A percentile compares a stretch with the other conserved stretches of the same genome.
These are phyloP conservation scores for Physocephala rufipes DNA, from an alignment of 2,888 invertebrate genomes.

Conservation along the genomic window DNA sequence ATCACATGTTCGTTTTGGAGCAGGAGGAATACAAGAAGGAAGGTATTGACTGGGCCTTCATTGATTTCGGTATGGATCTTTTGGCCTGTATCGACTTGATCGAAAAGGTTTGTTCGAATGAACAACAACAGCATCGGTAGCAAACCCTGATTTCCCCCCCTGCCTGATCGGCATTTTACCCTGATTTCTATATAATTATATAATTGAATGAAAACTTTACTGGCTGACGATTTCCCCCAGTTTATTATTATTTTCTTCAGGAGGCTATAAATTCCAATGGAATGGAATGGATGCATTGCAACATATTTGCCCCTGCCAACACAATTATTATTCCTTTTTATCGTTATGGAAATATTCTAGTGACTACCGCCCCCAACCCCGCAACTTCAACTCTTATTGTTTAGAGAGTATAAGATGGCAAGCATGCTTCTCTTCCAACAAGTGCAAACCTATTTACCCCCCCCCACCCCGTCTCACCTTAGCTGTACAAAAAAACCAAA, in stretches of 20 bases:
- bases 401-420: no score
- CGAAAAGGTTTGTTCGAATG: conserved; percentile 79
- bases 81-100: conserved; percentile 98
- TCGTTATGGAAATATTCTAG: no score
- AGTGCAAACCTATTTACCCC: no score
- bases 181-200: no score
- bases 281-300: not conserved
- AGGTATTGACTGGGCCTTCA: conserved; percentile 98
- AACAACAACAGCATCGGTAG: not conserved
- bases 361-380: no score
- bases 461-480: no score
- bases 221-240: no score
- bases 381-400: no score
- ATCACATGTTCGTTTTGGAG: conserved; percentile 99
- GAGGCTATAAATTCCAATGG: conserved; percentile 13
- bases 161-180: no score
- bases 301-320: not conserved
- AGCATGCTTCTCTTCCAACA: no score
- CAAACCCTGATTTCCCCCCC: not conserved
- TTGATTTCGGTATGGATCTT: conserved; percentile 99
- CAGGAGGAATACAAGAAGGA: conserved; percentile 99
- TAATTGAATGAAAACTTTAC: not conserved
- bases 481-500: no score
- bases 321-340: not conserved
- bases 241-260: no score